phyloP scores from a whole-genome alignment of 1,140 invertebrate genomes.

The Trinorchestia longiramus region DNA sequence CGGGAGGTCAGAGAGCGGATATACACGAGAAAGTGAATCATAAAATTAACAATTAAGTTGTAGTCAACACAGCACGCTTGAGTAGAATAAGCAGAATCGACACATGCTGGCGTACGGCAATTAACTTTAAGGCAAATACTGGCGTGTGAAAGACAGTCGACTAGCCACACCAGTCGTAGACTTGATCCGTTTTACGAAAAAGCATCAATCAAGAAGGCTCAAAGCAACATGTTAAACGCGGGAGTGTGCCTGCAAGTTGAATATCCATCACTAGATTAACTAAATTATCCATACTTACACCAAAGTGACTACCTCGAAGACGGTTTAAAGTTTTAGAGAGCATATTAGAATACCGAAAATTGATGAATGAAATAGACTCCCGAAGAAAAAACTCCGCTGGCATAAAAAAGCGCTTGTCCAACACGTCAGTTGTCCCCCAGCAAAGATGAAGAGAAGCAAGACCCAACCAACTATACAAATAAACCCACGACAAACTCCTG shows the following conservation, averaged over 20 bases:
- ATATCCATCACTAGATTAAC: neutral
- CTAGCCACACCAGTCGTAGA: neutral
- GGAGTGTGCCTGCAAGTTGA: neutral
- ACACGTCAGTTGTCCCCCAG: neutral
- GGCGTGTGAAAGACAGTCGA: neutral
- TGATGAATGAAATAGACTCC: neutral
- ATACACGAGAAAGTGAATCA: neutral
- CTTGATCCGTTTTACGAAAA: neutral
- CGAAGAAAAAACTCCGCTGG: neutral
- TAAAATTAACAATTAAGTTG: neutral
- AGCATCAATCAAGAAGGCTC: neutral
- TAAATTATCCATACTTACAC: neutral
- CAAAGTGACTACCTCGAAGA: neutral
- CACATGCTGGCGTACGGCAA: neutral
- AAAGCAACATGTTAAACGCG: neutral
- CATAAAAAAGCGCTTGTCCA: neutral
- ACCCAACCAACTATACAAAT: neutral
- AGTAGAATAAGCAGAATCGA: neutral
- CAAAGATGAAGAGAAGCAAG: neutral
- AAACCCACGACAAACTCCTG: neutral
- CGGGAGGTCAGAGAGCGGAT: neutral
- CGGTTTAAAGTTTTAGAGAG: neutral
- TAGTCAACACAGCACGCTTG: neutral
- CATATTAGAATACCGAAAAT: neutral
- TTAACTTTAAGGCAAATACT: neutral